phyloP scores from a whole-genome alignment of 1,140 invertebrate species.

The Antheraea pernyi region DNA sequence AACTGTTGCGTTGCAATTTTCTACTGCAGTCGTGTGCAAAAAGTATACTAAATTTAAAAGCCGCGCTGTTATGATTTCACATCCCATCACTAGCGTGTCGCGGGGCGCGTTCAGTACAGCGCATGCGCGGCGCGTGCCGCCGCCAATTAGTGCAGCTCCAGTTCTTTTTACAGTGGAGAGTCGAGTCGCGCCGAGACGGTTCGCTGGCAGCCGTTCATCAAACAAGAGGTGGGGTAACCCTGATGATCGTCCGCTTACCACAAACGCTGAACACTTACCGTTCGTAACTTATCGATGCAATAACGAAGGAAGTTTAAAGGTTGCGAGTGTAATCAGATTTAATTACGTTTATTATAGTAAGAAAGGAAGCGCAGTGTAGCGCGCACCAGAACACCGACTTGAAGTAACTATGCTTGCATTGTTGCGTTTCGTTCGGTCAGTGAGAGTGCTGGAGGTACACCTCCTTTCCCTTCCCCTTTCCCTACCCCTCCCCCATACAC shows the following conservation, averaged over 20 bases:
- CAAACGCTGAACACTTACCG: slow-evolving; percentile 38
- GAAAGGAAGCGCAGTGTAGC: slow-evolving; percentile 53
- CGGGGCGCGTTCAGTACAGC: slow-evolving; percentile 36
- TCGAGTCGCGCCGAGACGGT: slow-evolving; percentile 60
- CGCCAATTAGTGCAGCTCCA: slow-evolving; percentile 76
- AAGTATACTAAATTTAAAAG: slow-evolving; percentile 47
- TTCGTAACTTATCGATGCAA: slow-evolving; percentile 40
- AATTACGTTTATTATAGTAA: slow-evolving; percentile 47
- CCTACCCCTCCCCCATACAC: too few species aligned
- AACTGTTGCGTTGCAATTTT: slow-evolving; percentile 52
- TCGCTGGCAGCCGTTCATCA: slow-evolving; percentile 36
- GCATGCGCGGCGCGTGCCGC: slow-evolving; percentile 71
- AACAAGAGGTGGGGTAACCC: slow-evolving; percentile 40
- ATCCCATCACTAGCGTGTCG: slow-evolving; percentile 71
- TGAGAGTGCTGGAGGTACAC: too few species aligned
- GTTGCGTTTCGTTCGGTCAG: too few species aligned
- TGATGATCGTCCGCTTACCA: slow-evolving; percentile 46
- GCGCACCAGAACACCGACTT: too few species aligned
- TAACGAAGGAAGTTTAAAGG: slow-evolving; percentile 70
- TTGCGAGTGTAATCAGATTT: slow-evolving; percentile 68
- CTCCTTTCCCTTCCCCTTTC: too few species aligned
- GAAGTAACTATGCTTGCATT: too few species aligned
- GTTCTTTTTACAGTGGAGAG: slow-evolving; percentile 68
- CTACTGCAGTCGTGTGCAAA: slow-evolving; percentile 41
- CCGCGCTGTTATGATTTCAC: slow-evolving; percentile 63